Base-by-base conservation (phyloP, 2,797 vertebrate genomes). In the Circus cinereus region DNA sequence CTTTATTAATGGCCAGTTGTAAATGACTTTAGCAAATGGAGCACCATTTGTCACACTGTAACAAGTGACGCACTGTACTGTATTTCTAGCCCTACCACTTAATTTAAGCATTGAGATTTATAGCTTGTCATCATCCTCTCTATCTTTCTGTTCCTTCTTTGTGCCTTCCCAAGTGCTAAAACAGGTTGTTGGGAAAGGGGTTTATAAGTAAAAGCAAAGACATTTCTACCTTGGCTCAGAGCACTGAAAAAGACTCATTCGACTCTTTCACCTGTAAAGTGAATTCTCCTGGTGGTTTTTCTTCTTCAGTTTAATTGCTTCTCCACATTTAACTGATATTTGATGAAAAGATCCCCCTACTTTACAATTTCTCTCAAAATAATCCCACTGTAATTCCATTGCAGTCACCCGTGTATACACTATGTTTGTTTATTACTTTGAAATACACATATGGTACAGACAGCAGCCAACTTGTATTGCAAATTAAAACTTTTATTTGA, bases 1-100 rank as follows among this genome's bases (percentile, higher is more conserved):
- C 76, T 95, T 98, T 96, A 97, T 97, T 97, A 97, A 97, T 97
- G 96, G 92, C 92, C 92, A 85, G 91, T 95, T 97, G 93, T 96
- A 97, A 98, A 98, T 97, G 97, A 97, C 96, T 97, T 97, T 96
- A 73, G 17, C 97, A 98, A 98, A 97, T 97, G 97, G 97, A 96
- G 95, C 95, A 94, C 95, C 96, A 97, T 98, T 98, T 97, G 96
- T 98, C 97, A 98, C 95, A 72, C 92, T 91, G 92, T 91, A 97
- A 97, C 97, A 98, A 98, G 96, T 97, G 88, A 92, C 22, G 69
- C 95, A 93, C 96, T 97, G 82, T 97, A 97, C 89, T 95, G 94
- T 96, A 96, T 96, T 97, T 97, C 93, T 94, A 96, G 93, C 96
- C 86, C 79, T 97, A 93, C 91, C 80, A 95, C 96, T 96, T 97